Base-by-base conservation (phyloP, 2,888 invertebrate genomes). In the Zygothrica quintamaculata region DNA sequence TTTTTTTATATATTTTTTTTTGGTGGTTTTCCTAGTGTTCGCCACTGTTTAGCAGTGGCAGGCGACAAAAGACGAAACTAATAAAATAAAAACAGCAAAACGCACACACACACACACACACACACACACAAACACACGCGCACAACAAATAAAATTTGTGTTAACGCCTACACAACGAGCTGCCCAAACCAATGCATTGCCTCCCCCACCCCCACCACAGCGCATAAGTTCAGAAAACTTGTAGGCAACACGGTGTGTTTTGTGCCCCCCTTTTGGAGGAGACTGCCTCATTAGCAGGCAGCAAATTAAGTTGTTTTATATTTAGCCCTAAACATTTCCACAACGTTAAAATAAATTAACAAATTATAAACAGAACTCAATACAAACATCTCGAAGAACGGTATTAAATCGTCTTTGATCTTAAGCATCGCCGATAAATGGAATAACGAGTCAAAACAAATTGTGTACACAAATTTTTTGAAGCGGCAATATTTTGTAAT, bases 251-350 rank as follows among this genome's bases (percentile, higher is more conserved):
- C n/a, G n/a, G n/a, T n/a, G 9, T 6, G 18, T 15, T n/a, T 9
- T 7, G 2, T 18, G 8, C 18, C 9, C 18, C 5, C 18, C 18
- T 29, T 11, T 13, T 8, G 6, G 13, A 37, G 33, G 50, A 37
- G 15, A 40, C 29, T 43, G 69, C 40, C 75, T 86, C 84, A 80
- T 80, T 86, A 86, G 87, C 87, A 84, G 74, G 56, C 74, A 86
- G 87, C 84, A 80, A 80, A 80, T 86, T 86, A 80, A 86, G 80
- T 70, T 80, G 84, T 84, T 86, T 70, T 80, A 86, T 79, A 67
- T 76, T 70, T 80, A 80, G 74, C n/a, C 34, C 31, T 25, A 53
- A 50, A 48, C 52, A 34, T 37, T 46, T 36, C 37, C 29, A 59
- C 64, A 50, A 56, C 18, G 25, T 31, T n/a, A 42, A 67, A 55